Evolutionary conservation across 2,797 vertebrate genomes (phyloP).

Genomic region (Pampus argenteus): DNA sequence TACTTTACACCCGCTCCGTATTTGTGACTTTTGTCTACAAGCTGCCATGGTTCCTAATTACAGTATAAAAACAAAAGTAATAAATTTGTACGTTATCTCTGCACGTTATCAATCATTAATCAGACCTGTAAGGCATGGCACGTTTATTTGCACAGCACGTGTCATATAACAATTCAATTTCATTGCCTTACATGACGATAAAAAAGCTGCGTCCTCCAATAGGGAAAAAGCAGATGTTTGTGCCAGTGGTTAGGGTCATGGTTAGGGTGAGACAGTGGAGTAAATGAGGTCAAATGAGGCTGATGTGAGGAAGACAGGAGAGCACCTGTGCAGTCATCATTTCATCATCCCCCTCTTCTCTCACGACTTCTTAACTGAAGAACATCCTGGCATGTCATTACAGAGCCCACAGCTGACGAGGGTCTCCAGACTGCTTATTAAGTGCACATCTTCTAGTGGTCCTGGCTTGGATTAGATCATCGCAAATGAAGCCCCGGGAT

Average conservation of each 20-base stretch:
- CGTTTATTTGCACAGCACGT: neutral
- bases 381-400: slow-evolving; percentile 62
- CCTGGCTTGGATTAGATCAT: slow-evolving; percentile 56
- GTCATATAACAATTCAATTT: neutral
- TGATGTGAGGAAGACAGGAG: slow-evolving; percentile 15
- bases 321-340: slow-evolving; percentile 39
- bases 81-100: slow-evolving; percentile 22
- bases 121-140: neutral
- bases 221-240: no score
- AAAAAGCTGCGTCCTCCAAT: no score
- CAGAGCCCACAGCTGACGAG: slow-evolving; percentile 62
- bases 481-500: slow-evolving; percentile 8
- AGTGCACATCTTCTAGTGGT: slow-evolving; percentile 16
- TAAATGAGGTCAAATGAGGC: slow-evolving; percentile 34
- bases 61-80: slow-evolving; percentile 10
- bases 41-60: slow-evolving; percentile 18
- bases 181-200: neutral
- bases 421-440: slow-evolving; percentile 62
- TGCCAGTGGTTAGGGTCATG: no score
- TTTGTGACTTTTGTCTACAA: neutral
- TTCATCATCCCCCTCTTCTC: slow-evolving; percentile 29
- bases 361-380: slow-evolving; percentile 30
- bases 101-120: slow-evolving; percentile 33
- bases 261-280: neutral
- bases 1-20: neutral